Base-by-base conservation (phyloP, 2,888 invertebrate species). In the Lysandra coridon region DNA sequence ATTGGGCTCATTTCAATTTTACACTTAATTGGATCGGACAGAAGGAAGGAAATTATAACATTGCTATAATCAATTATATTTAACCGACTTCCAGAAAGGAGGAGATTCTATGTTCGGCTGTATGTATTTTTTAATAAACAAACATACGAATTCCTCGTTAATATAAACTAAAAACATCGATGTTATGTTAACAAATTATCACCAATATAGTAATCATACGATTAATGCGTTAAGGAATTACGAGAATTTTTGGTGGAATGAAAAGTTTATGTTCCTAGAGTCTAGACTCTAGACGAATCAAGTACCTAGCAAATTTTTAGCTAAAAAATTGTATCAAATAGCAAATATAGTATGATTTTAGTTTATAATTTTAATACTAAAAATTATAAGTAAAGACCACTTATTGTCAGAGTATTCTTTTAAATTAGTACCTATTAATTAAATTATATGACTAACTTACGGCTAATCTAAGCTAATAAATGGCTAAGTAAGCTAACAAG, bases 11-110 rank as follows among this genome's bases (percentile, higher is more conserved):
- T 23, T 62, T 23, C 62, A 64, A 64, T 64, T 30, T 23, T 4
- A 64, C 30, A 64, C 64, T 30, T 64, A 23, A 64, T 64, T 64
- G 7, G 30, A 64, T 30, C 64, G 30, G 12, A 64, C 23, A 12
- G 30, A 62, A 62, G 64, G 30, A 62, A 62, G 64, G 64, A 64
- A 64, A 30, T 64, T 30, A 64, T 62, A 62, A 62, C 62, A 62
- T 23, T 62, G 62, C 62, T 17, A 57, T 57, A 4, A 57, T 17
- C 4, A 1, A 57, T 57, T 57, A 57, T 4, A 57, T 57, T 17
- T 57, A 57, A 57, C 57, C 57, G 17, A 57, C 17, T 57, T 12
- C 44, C 4, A 17, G 17, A 17, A 57, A 17, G 1, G 1, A 17
- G 17, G 12, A 53, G 53, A 1, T 57, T 57, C 0, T 14, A 2